A percentile compares a stretch with the other conserved stretches of the same genome.
phyloP scores from a whole-genome alignment of 2,888 invertebrate genomes.

The Petrophora chlorosata region DNA sequence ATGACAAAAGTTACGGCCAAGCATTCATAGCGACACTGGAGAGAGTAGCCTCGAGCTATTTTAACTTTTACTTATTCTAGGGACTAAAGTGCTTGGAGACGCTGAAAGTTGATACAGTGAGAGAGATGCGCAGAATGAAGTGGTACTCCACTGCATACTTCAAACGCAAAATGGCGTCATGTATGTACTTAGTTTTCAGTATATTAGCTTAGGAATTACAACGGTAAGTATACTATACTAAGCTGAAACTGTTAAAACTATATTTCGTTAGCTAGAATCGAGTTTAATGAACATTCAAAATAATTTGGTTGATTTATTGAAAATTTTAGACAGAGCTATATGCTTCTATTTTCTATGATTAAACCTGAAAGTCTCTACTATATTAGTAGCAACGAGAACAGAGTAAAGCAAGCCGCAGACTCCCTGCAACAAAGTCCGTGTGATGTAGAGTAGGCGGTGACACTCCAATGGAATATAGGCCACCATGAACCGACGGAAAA shows the following conservation, averaged over 20 bases:
- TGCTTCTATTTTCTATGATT: no score
- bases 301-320: no score
- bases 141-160: no score
- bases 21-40: conserved; percentile 28
- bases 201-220: no score
- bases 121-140: background rate
- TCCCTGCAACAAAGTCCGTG: conserved; percentile 40
- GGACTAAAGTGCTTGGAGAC: background rate
- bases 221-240: no score
- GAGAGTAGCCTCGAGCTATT: conserved; percentile 23
- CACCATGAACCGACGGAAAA: conserved; percentile 53
- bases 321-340: no score
- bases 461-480: conserved; percentile 69
- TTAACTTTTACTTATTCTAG: conserved; percentile 14
- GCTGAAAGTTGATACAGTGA: conserved; percentile 1
- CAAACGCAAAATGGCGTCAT: no score
- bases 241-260: no score
- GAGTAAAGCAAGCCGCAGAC: conserved; percentile 50
- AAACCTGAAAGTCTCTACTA: background rate
- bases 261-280: no score
- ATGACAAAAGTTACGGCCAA: conserved; percentile 33
- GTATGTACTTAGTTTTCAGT: no score
- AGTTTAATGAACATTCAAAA: no score
- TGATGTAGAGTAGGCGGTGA: conserved; percentile 42
- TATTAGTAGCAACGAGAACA: background rate